Conservation (phyloP, 2,888 invertebrate genomes). For the Drosophila paucipuncta region DNA sequence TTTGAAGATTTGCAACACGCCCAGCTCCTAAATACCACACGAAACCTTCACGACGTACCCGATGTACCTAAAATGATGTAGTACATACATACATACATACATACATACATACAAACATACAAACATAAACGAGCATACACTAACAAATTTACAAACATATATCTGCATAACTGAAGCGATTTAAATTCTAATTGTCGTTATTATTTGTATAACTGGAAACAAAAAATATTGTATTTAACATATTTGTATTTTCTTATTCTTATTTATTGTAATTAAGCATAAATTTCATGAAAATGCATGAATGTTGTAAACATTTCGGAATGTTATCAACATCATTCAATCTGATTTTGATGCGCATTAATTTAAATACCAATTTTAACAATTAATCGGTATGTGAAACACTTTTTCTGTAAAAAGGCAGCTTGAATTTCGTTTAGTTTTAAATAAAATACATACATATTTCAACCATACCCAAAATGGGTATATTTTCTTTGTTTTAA, state of each 20-base stretch:
- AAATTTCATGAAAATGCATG: slow-evolving; percentile 35
- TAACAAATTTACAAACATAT: slow-evolving; percentile 39
- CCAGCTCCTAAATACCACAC: slow-evolving; percentile 39
- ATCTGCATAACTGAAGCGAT: slow-evolving; percentile 39
- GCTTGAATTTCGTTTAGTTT: slow-evolving; percentile 71
- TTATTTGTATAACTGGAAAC: slow-evolving; percentile 56
- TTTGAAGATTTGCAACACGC: slow-evolving; percentile 33
- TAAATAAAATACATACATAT: slow-evolving; percentile 68
- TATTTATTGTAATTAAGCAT: slow-evolving; percentile 75
- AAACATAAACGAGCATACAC: slow-evolving; percentile 34
- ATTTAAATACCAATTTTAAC: slow-evolving; percentile 44
- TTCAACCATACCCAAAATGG: slow-evolving; percentile 27
- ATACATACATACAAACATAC: background rate
- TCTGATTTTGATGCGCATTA: slow-evolving; percentile 39
- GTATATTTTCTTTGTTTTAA: background rate
- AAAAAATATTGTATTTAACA: slow-evolving; percentile 48
- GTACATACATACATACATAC: slow-evolving; percentile 21
- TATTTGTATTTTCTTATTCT: slow-evolving; percentile 66
- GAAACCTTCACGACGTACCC: slow-evolving; percentile 70
- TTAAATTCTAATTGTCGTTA: slow-evolving; percentile 57
- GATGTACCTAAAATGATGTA: slow-evolving; percentile 66
- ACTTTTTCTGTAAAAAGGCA: slow-evolving; percentile 71
- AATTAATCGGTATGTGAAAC: slow-evolving; percentile 57
- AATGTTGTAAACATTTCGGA: slow-evolving; percentile 17
- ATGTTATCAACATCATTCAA: slow-evolving; percentile 23